Evolutionary conservation across 2,888 invertebrate species (phyloP).

Genomic region (Tenthredo distinguenda): DNA sequence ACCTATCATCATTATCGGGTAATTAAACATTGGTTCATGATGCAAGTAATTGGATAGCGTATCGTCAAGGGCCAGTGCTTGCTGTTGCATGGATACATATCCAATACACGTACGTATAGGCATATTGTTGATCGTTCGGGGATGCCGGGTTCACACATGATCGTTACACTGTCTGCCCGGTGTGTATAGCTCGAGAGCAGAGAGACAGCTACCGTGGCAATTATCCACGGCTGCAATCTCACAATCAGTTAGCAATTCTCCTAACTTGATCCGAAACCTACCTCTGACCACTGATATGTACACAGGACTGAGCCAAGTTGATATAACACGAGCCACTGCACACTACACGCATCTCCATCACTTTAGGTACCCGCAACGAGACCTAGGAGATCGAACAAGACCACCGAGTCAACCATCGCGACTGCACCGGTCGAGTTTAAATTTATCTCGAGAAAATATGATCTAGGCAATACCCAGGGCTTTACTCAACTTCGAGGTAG

Average conservation of each 20-base stretch:
- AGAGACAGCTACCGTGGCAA: conserved; percentile 11
- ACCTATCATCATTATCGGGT: not conserved
- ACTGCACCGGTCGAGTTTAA: not conserved
- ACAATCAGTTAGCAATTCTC: conserved; percentile 25
- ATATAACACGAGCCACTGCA: conserved; percentile 30
- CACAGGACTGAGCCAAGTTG: conserved; percentile 15
- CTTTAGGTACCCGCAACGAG: not conserved
- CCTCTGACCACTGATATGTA: conserved; percentile 32
- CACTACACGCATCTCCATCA: conserved; percentile 8
- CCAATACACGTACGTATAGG: too few species aligned
- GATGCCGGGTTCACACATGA: not conserved
- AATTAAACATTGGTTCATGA: conserved; percentile 31
- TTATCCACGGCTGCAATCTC: conserved; percentile 13
- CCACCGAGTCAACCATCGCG: not conserved
- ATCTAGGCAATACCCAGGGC: not conserved
- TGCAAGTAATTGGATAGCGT: conserved; percentile 3
- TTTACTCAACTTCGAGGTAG: too few species aligned
- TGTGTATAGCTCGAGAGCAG: not conserved
- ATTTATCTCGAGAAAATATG: not conserved
- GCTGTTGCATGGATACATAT: not conserved
- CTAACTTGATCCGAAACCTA: conserved; percentile 19
- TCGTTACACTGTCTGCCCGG: not conserved
- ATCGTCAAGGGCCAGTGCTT: not conserved
- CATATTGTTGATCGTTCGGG: not conserved
- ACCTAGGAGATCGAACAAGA: not conserved